Percentiles rank a stretch among this genome's conserved stretches.
Evolutionary conservation across 92 coral and sea anemone species (phyloP).

Genomic region (Epizoanthus illoricatus): DNA sequence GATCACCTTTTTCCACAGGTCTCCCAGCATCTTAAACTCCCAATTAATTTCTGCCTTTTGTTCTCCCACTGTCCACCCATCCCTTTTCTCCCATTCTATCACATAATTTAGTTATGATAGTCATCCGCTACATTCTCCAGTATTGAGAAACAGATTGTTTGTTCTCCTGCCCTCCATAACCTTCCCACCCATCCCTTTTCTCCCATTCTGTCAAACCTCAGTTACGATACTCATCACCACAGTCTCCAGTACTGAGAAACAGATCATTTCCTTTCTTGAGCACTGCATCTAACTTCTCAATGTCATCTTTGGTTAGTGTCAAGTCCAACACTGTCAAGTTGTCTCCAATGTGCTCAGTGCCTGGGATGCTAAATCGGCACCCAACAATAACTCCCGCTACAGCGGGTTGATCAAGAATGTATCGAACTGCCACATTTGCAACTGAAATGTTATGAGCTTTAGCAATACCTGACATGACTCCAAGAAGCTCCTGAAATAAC

Average conservation of each 20-base stretch:
- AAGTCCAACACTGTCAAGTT: constrained; percentile 64
- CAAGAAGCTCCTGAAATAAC: constrained; percentile 71
- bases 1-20: too few relatives aligned
- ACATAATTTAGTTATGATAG: too few relatives aligned
- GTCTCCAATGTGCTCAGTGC: constrained; percentile 65
- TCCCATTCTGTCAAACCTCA: constrained; percentile 1
- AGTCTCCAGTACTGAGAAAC: constrained; percentile 79
- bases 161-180: neutral
- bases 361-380: constrained; percentile 78
- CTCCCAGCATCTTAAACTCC: too few relatives aligned
- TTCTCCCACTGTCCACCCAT: too few relatives aligned
- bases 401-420: constrained; percentile 77
- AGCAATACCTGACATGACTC: constrained; percentile 60
- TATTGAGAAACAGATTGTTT: too few relatives aligned
- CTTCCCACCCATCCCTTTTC: neutral
- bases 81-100: too few relatives aligned
- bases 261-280: constrained; percentile 70
- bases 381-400: constrained; percentile 80
- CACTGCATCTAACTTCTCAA: constrained; percentile 53
- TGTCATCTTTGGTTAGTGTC: constrained; percentile 47
- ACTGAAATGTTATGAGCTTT: constrained; percentile 61
- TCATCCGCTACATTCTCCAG: too few relatives aligned
- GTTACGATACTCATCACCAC: constrained; percentile 83
- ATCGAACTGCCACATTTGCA: constrained; percentile 81
- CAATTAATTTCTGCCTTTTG: too few relatives aligned